Evolutionary conservation across 2,113 vertebrate species (phyloP), one percentile per base, ranked within the genome.

Genomic region (Psettodes erumei): DNA sequence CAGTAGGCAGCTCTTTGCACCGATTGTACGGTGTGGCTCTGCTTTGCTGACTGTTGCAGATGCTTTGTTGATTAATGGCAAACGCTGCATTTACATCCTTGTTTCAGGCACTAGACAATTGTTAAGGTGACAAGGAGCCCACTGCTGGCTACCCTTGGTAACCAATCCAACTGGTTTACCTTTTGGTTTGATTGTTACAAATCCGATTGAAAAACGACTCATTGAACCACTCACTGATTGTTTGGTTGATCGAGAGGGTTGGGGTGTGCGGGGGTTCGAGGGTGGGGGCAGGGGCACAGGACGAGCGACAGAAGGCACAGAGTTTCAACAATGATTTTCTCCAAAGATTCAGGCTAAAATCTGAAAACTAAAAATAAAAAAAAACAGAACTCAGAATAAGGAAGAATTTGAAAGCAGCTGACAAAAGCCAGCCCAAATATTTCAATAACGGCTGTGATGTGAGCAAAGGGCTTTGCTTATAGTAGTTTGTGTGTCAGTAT

Each of bases 251-350:
- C 79, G 68, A 61, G 37, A 58, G 58, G 25, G 47, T 79, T 40
- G 28, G 43, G 6, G 43, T 27, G 37, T 16, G 4, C 0, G 18
- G 47, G 53, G 66, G 30, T 33, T 42, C 7, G 27, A 27, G 75
- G 58, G 60, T n/a, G n/a, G 55, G 19, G 50, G 63, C 47, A 21
- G 70, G 82, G 77, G 67, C 43, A 55, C 42, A 59, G 79, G 80
- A 69, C 48, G 75, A 85, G 82, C 71, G 77, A 90, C 83, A 86
- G 85, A 94, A 94, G 94, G 94, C 94, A 94, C 94, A 84, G 83
- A 80, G 86, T 91, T 89, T 82, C 71, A 83, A 88, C 23, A 40
- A 83, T 67, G 75, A 78, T 75, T 63, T 79, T 79, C 55, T 82
- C 43, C 48, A 74, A 82, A 70, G 37, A 74, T 79, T 86, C 42